Base-by-base conservation (phyloP, 30 jellyfish, hydroid and myxozoan species). In the Hydractinia symbiolongicarpus region DNA sequence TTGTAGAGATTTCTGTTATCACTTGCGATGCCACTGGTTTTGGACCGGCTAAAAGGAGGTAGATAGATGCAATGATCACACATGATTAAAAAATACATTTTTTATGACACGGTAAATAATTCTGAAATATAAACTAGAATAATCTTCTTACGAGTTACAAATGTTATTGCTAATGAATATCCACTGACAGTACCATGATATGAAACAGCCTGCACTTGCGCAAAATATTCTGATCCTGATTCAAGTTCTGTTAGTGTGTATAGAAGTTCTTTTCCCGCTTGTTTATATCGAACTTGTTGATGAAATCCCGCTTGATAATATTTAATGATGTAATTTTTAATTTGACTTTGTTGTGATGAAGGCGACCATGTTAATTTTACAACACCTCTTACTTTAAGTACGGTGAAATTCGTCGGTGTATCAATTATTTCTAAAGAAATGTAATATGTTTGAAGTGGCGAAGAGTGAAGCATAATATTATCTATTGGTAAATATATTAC, bases 1-100 rank as follows among this genome's bases (percentile, higher is more conserved):
- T 15, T 7, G 56, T 50, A 7, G 80, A 19, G 1, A 71, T 71
- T 19, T 71, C 80, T 7, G 80, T 71, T 54, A 71, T 30, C 40
- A 14, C 61, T 30, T 30, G 44, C n/a, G 80, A 71, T 19, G 80
- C 30, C 9, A 71, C 80, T 4, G 80, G 80, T 19, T 71, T 71
- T 11, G 80, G 44, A 6, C 80, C 80, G 9, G 61, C 80, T 71
- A 50, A 2, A 50, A 17, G 19, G 8, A 67, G n/a, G n/a, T n/a
- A n/a, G n/a, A n/a, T n/a, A n/a, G n/a, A 30, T 30, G 44, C 1
- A 58, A 11, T 13, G 17, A 64, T 64, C 40, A 6, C 0, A n/a
- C 17, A 13, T 64, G 40, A 64, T 30, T 30, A 30, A 30, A 30
- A 30, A 30, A 2, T 30, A 30, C 44, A 30, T 30, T 30, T 30